A percentile compares a stretch with the other conserved stretches of the same genome.
These are phyloP conservation scores for Lasioglossum vierecki DNA, from an alignment of 2,888 invertebrate species.

Conservation along the genomic window DNA sequence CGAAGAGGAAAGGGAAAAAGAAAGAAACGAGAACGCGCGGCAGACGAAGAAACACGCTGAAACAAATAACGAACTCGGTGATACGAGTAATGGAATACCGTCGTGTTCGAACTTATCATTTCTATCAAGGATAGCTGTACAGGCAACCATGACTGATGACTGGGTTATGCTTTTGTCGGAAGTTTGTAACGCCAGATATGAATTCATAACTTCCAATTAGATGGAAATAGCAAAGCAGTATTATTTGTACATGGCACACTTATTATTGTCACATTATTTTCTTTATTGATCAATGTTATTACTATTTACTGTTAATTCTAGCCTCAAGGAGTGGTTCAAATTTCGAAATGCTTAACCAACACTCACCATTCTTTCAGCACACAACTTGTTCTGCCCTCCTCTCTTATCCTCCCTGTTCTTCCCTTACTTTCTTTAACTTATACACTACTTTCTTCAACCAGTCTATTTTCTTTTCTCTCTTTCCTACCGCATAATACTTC, in stretches of 20 bases:
- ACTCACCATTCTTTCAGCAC: no score
- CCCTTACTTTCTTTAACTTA: no score
- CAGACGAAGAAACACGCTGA: background rate
- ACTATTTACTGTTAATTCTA: no score
- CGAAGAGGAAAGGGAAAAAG: background rate
- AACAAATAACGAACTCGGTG: conserved; percentile 28
- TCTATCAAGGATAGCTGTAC: conserved; percentile 23
- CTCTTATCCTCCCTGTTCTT: no score
- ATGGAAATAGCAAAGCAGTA: background rate
- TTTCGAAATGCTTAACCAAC: no score
- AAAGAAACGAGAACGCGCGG: background rate
- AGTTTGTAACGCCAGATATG: background rate
- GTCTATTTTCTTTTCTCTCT: no score
- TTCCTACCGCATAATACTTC: no score
- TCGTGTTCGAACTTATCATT: conserved; percentile 18
- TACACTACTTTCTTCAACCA: no score
- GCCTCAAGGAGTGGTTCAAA: no score
- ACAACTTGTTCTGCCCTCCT: no score
- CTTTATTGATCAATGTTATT: background rate
- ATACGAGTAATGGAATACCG: conserved; percentile 20
- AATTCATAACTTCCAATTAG: background rate
- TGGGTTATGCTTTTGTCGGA: background rate
- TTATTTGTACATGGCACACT: background rate
- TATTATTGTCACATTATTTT: background rate
- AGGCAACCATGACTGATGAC: conserved; percentile 35